These are phyloP conservation scores for Amphipoea lucens DNA, from an alignment of 2,888 invertebrate genomes.

Conservation along the genomic window DNA sequence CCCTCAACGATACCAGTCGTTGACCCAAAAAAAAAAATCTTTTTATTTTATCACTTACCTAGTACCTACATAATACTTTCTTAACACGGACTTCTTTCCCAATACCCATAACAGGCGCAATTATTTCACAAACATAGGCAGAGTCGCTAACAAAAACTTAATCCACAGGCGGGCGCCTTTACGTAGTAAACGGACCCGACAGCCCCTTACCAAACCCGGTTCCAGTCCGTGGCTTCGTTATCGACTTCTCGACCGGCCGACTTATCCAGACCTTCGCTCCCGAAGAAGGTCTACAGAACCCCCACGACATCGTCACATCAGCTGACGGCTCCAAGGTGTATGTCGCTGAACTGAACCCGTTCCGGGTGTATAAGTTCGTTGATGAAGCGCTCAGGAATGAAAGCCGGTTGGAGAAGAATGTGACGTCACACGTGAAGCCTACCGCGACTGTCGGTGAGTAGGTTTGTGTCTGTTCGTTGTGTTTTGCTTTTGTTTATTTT, in stretches of 20 bases:
- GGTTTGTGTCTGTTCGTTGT: slow-evolving; percentile 67
- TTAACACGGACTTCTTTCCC: background rate
- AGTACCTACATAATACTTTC: background rate
- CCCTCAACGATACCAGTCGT: no score
- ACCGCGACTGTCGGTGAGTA: slow-evolving; percentile 87
- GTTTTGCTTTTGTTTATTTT: slow-evolving; percentile 40
- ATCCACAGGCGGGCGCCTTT: slow-evolving; percentile 91
- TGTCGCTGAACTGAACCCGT: slow-evolving; percentile 94
- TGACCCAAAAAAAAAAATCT: no score
- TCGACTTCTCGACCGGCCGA: slow-evolving; percentile 91
- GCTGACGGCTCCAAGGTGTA: slow-evolving; percentile 92
- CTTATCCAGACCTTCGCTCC: slow-evolving; percentile 92
- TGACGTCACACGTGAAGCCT: slow-evolving; percentile 79
- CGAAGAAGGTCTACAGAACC: slow-evolving; percentile 90
- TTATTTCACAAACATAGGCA: background rate
- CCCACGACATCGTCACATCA: slow-evolving; percentile 95
- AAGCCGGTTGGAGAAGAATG: slow-evolving; percentile 60
- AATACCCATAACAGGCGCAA: background rate
- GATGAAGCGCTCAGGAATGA: slow-evolving; percentile 72
- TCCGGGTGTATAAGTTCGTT: slow-evolving; percentile 89
- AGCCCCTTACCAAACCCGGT: slow-evolving; percentile 80
- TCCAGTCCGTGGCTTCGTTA: slow-evolving; percentile 92
- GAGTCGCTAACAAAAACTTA: background rate
- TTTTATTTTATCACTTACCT: no score
- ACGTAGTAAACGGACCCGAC: slow-evolving; percentile 94